Base-by-base conservation (phyloP, 2,888 invertebrate species). In the Hyles lineata region DNA sequence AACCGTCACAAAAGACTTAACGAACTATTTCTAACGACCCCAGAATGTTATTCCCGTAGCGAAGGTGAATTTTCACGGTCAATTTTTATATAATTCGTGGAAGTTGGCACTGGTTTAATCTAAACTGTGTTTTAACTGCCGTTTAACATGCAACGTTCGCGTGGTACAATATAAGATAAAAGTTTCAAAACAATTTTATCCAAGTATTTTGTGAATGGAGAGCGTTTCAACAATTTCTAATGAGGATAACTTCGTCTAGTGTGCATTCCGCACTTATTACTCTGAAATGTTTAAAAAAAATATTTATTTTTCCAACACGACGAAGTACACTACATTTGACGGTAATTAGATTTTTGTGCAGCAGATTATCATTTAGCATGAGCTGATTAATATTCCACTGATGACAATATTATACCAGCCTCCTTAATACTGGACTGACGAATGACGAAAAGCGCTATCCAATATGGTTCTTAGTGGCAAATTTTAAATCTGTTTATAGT, bases 41-140 rank as follows among this genome's bases (percentile, higher is more conserved):
- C 80, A 78, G 80, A 85, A 87, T 82, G 83, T 85, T 84, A 86
- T 85, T 85, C 80, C 88, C 88, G 88, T 86, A 86, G 82, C 89
- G 84, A 90, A 92, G 88, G 87, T 80, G 84, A 91, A 92, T 93
- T 94, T 94, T 94, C 93, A 94, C 89, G 93, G 93, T 84, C 91
- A 92, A 92, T 94, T 93, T 93, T 93, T 92, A 87, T 88, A 89
- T 91, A 88, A 90, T 90, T 90, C 89, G 89, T 90, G 88, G 90
- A 90, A 92, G 89, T 92, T 90, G 87, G 91, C 90, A 88, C 90
- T 90, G 90, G 87, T 92, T 92, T 92, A 92, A 93, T 92, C 90
- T 92, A 88, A 91, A 90, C 85, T 86, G 83, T 78, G 79, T 81
- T 87, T 89, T 90, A 90, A 93, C 86, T 89, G 89, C 85, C 76